These are phyloP conservation scores for Portevinia maculata DNA, from an alignment of 2,888 invertebrate species.

Conservation along the genomic window DNA sequence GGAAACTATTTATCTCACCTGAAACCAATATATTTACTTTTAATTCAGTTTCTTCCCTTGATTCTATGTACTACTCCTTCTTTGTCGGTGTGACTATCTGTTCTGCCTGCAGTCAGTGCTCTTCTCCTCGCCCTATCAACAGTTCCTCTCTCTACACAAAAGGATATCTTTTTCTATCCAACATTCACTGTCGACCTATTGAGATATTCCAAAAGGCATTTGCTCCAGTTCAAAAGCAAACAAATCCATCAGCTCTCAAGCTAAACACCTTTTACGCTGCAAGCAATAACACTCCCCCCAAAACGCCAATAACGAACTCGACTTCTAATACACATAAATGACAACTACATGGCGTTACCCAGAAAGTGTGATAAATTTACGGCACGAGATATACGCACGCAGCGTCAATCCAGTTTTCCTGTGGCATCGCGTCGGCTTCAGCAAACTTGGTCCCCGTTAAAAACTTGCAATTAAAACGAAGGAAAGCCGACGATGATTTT, in stretches of 20 bases:
- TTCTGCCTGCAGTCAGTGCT: too few relatives aligned
- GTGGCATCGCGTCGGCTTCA: slow-evolving; percentile 1
- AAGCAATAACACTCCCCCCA: slow-evolving; percentile 15
- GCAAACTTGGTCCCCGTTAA: slow-evolving; percentile 3
- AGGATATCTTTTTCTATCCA: neutral
- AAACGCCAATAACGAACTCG: neutral
- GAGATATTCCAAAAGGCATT: slow-evolving; percentile 16
- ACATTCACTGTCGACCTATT: neutral
- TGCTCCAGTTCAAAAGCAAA: slow-evolving; percentile 33
- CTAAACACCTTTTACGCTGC: slow-evolving; percentile 28
- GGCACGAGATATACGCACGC: slow-evolving; percentile 65
- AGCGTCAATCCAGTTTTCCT: slow-evolving; percentile 53
- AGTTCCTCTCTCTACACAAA: too few relatives aligned
- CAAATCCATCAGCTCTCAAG: slow-evolving; percentile 1
- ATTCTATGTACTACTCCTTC: too few relatives aligned
- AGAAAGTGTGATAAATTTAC: slow-evolving; percentile 63
- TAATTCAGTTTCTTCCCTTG: too few relatives aligned
- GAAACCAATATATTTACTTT: too few relatives aligned
- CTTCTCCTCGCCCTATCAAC: too few relatives aligned
- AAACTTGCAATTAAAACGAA: slow-evolving; percentile 43
- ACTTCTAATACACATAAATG: slow-evolving; percentile 6
- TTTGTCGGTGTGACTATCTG: too few relatives aligned
- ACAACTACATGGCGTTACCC: slow-evolving; percentile 21
- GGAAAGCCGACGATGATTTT: slow-evolving; percentile 29
- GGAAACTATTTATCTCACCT: too few relatives aligned